Conservation (phyloP, 2,113 vertebrate species). For the Antennarius striatus region DNA sequence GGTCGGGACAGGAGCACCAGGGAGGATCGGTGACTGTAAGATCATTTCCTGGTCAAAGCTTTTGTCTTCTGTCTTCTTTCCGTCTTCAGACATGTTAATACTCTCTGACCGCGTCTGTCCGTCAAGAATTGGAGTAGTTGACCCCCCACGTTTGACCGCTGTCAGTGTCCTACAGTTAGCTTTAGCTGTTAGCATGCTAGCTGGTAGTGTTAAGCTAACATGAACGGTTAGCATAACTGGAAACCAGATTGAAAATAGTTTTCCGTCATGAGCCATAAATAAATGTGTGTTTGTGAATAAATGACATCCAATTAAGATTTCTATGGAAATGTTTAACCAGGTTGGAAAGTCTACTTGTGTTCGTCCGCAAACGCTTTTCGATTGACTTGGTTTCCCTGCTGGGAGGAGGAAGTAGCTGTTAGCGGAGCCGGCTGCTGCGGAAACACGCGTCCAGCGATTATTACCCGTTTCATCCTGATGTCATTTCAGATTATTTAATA, state of each 20-base stretch:
- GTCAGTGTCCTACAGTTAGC: conserved; percentile 63
- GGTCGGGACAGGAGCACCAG: conserved; percentile 43
- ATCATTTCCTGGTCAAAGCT: conserved; percentile 5
- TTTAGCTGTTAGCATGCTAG: conserved; percentile 46
- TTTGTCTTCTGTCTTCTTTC: too few relatives aligned
- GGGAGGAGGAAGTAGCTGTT: conserved; percentile 30
- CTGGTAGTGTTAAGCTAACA: conserved; percentile 39
- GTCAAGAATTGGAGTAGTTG: not conserved
- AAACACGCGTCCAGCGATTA: not conserved
- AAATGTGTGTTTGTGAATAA: not conserved
- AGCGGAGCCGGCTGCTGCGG: not conserved
- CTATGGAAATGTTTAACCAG: not conserved
- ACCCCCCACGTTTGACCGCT: conserved; percentile 64
- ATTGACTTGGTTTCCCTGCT: not conserved
- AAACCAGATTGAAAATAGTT: not conserved
- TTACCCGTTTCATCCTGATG: too few relatives aligned
- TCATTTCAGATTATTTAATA: too few relatives aligned
- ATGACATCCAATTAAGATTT: not conserved
- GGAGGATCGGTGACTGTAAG: conserved; percentile 45
- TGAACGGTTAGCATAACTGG: conserved; percentile 3
- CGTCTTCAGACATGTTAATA: rapidly evolving
- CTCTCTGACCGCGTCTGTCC: rapidly evolving
- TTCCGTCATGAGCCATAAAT: not conserved
- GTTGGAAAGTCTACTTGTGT: too few relatives aligned
- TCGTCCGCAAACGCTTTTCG: too few relatives aligned